Conservation (phyloP, 2,888 invertebrate species). For the Bombylius major region DNA sequence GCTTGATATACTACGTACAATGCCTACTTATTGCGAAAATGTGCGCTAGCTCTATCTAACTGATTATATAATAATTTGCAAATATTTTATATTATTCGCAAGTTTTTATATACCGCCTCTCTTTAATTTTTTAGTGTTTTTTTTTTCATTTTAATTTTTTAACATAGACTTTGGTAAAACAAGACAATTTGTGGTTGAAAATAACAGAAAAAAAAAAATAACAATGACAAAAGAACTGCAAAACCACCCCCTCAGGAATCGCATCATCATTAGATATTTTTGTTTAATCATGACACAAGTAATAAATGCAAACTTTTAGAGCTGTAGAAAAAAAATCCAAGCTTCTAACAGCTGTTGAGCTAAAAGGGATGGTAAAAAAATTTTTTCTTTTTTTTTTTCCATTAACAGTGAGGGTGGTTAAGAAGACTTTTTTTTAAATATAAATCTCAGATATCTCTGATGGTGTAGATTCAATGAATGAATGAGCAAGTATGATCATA, state of each 20-base stretch:
- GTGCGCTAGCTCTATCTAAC: not conserved
- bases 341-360: not conserved
- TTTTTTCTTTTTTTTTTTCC: too few species aligned
- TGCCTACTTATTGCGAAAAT: not conserved
- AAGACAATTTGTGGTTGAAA: not conserved
- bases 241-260: too few species aligned
- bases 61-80: not conserved
- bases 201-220: not conserved
- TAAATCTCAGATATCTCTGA: too few species aligned
- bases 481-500: too few species aligned
- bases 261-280: too few species aligned
- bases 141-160: not conserved
- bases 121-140: not conserved
- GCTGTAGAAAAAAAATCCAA: not conserved
- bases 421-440: too few species aligned
- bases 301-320: too few species aligned
- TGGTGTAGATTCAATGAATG: too few species aligned
- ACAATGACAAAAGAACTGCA: not conserved
- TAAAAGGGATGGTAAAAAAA: not conserved
- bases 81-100: not conserved
- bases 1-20: constrained; percentile 1
- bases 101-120: not conserved
- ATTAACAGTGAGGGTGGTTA: too few species aligned
- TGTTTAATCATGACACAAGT: too few species aligned
- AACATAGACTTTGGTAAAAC: not conserved